These are phyloP conservation scores for Lepidothrix coronata DNA, from an alignment of 2,113 vertebrate genomes.

Conservation along the genomic window DNA sequence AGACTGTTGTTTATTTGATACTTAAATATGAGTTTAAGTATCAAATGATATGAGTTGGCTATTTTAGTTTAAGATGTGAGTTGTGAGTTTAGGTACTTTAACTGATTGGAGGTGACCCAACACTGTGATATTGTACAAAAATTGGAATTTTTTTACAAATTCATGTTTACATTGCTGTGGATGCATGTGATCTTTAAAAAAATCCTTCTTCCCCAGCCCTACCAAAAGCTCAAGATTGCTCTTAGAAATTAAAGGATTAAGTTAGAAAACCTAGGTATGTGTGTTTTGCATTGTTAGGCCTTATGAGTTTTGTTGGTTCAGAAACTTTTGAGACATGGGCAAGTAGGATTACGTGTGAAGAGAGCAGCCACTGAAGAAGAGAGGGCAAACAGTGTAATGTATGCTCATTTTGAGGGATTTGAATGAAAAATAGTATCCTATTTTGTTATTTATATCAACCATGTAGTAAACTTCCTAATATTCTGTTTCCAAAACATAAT, in stretches of 20 bases:
- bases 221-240: background rate
- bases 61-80: background rate
- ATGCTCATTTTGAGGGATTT: background rate
- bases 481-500: background rate
- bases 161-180: background rate
- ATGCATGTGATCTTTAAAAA: background rate
- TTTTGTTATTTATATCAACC: background rate
- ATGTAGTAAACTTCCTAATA: background rate
- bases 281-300: background rate
- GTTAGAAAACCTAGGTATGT: background rate
- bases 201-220: accelerated
- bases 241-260: background rate
- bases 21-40: background rate
- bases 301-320: background rate
- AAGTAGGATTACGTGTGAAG: background rate
- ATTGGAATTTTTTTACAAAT: background rate
- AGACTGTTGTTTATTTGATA: background rate
- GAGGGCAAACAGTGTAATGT: background rate
- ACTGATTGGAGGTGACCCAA: background rate
- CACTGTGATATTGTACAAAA: background rate
- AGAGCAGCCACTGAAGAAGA: background rate
- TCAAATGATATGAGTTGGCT: no score
- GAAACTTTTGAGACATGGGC: background rate
- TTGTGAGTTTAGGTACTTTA: background rate
- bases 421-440: background rate